These are phyloP conservation scores for Muraenolepis orangiensis DNA, from an alignment of 2,797 vertebrate genomes.

Conservation along the genomic window DNA sequence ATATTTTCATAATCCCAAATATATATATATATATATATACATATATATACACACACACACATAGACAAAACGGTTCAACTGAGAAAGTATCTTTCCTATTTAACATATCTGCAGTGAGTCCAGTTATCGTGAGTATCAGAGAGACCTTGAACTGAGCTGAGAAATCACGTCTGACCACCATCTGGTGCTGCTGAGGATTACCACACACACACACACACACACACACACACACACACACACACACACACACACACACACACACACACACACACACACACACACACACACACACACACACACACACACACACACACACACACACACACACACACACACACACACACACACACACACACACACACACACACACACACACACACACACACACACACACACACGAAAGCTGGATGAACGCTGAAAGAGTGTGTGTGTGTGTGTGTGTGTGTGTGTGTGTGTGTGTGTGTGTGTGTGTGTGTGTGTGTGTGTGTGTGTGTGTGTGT, in stretches of 20 bases:
- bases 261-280: background rate
- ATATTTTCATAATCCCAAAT: background rate
- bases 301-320: background rate
- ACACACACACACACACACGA: background rate
- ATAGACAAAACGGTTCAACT: background rate
- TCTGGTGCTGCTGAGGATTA: constrained; percentile 57
- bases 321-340: constrained; percentile 15
- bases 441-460: background rate
- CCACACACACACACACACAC: constrained; percentile 31
- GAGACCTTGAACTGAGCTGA: constrained; percentile 28
- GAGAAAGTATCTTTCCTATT: background rate
- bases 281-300: constrained; percentile 30
- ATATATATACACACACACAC: background rate
- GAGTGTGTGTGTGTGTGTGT: background rate
- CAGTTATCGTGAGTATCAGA: too few relatives aligned
- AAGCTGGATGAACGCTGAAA: too few relatives aligned
- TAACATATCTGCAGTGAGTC: too few relatives aligned
- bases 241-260: background rate
- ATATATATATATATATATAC: background rate
- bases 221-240: background rate
- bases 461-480: constrained; percentile 5
- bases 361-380: background rate
- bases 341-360: constrained; percentile 22
- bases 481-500: constrained; percentile 7
- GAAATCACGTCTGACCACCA: constrained; percentile 49